Evolutionary conservation across 92 coral and sea anemone genomes (phyloP).

Genomic region (Hydrozoanthus gracilis): DNA sequence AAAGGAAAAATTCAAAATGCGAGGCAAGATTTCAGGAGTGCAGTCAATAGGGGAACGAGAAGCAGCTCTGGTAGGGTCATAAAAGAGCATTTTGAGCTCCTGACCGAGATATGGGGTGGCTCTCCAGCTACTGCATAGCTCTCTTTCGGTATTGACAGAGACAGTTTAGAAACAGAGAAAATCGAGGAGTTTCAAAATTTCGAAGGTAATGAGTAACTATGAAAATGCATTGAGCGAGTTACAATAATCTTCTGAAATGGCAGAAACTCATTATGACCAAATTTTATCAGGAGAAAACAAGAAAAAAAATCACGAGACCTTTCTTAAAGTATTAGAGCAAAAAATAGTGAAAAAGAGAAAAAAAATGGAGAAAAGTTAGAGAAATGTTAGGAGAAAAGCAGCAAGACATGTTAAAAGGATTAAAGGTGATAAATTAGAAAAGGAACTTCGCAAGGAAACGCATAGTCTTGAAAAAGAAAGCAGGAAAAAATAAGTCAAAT

Average conservation of each 20-base stretch:
- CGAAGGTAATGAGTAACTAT: constrained; percentile 8
- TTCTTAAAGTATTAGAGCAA: neutral
- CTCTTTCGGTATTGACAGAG: constrained; percentile 41
- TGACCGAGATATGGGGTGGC: constrained; percentile 45
- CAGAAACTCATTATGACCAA: constrained; percentile 3
- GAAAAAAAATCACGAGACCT: neutral
- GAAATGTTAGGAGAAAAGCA: neutral
- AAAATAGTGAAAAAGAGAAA: neutral
- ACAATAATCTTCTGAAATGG: constrained; percentile 15
- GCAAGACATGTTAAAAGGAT: constrained; percentile 5
- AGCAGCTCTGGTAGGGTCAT: constrained; percentile 49
- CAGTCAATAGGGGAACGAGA: constrained; percentile 39
- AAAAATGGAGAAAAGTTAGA: neutral
- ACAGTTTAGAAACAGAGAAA: neutral
- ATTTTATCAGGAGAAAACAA: constrained; percentile 14
- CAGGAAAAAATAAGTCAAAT: neutral
- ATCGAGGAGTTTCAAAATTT: too few relatives aligned
- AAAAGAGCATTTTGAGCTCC: constrained; percentile 39
- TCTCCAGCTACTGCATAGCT: constrained; percentile 49
- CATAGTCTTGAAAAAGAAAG: neutral
- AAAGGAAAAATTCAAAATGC: constrained; percentile 46
- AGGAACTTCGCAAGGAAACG: constrained; percentile 1
- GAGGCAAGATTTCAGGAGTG: constrained; percentile 41
- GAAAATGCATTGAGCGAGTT: neutral
- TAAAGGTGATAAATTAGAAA: constrained; percentile 6